A percentile compares a stretch with the other conserved stretches of the same genome.
phyloP scores from a whole-genome alignment of 2,797 vertebrate species.

The Microcaecilia unicolor region DNA sequence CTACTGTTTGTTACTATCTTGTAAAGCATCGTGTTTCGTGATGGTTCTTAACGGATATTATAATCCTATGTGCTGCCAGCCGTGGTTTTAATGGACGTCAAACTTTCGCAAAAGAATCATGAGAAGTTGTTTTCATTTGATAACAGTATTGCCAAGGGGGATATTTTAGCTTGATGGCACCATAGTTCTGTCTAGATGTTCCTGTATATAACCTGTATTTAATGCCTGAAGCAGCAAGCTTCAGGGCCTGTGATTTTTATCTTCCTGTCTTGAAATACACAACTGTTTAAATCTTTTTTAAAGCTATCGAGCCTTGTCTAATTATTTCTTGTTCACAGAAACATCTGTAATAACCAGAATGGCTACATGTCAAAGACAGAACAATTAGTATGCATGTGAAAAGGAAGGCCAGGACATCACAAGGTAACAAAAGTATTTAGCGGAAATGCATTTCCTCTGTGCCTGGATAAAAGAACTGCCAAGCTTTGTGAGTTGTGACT shows the following conservation, averaged over 20 bases:
- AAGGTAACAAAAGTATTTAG: slow-evolving; percentile 7
- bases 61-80: too few species aligned
- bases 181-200: neutral
- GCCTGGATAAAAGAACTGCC: slow-evolving; percentile 8
- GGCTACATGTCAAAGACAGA: slow-evolving; percentile 1
- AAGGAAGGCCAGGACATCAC: neutral
- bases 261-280: slow-evolving; percentile 1
- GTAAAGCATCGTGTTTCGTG: too few species aligned
- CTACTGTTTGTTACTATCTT: too few species aligned
- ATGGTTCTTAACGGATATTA: too few species aligned
- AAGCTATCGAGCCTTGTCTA: slow-evolving; percentile 2
- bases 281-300: neutral
- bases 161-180: too few species aligned
- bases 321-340: slow-evolving; percentile 1
- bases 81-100: too few species aligned
- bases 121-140: too few species aligned
- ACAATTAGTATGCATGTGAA: slow-evolving; percentile 2
- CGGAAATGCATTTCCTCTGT: slow-evolving; percentile 10
- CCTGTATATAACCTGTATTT: neutral
- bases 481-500: slow-evolving; percentile 3
- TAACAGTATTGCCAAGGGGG: too few species aligned
- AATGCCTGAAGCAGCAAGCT: neutral
- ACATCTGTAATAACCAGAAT: slow-evolving; percentile 4
- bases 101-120: too few species aligned
- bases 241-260: neutral